Evolutionary conservation across 2,797 vertebrate species (phyloP), one percentile per base, ranked within the genome.

Genomic region (Nyctibius grandis): DNA sequence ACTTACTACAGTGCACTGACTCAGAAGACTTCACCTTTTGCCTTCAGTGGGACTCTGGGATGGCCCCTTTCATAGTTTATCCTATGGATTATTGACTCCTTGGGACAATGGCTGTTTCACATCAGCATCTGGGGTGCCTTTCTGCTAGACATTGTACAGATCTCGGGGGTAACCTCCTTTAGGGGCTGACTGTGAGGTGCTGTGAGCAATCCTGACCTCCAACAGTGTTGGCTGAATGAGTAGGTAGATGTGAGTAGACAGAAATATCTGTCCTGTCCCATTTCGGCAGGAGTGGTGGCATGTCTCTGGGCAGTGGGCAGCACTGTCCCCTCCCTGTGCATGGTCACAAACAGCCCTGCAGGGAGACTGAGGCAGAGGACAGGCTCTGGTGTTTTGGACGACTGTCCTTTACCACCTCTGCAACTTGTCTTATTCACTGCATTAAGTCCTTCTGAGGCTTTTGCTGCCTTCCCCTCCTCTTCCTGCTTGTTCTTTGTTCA

Each of bases 61-160:
- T 53, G n/a, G 8, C 8, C 18, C 21, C 12, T 6, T 19, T 16
- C 0, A 0, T 2, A 33, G 10, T 36, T 51, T 64, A 20, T 15
- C 26, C 10, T 42, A 42, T 64, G 45, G 53, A 16, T 80, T 47
- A 9, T 0, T 3, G 9, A 9, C 4, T 60, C 16, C 34, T 28
- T 33, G 40, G 40, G 10, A 47, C 38, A 63, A 36, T 4, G 10
- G 14, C 9, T 48, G 26, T 15, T 68, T 45, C 48, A 19, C 9
- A 28, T 36, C 38, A 26, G 1, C 1, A 1, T 17, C 25, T 56
- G 63, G 29, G 11, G 5, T 7, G 8, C 10, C 4, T 11, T 85
- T 67, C 54, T 75, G 59, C 33, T 60, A 17, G 45, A 11, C 1
- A 0, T 5, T 31, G 47, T 26, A 10, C 13, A n/a, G 20, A 45